Conservation (phyloP, 2,797 vertebrate species). For the Melopsittacus undulatus region DNA sequence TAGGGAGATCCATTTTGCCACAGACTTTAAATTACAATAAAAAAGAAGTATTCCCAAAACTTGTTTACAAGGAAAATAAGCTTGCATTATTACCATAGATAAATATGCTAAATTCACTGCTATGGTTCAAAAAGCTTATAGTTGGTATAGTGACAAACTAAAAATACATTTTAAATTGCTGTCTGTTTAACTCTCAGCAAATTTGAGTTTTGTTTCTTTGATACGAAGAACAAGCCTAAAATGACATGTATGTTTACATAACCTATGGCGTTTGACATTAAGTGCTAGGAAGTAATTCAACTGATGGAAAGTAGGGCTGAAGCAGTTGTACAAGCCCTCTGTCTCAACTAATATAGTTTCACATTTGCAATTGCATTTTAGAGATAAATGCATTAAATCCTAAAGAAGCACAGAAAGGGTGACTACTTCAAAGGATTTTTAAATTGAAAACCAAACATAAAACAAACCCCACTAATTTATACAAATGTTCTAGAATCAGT, state of each 20-base stretch:
- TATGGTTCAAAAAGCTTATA: background rate
- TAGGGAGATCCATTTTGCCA: background rate
- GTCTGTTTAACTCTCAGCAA: background rate
- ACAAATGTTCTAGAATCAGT: slow-evolving; percentile 21
- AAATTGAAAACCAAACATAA: slow-evolving; percentile 56
- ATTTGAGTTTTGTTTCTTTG: background rate
- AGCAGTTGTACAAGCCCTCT: background rate
- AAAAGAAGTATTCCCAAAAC: background rate
- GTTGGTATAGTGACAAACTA: background rate
- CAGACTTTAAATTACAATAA: background rate
- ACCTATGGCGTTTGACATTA: background rate
- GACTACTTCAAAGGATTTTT: slow-evolving; percentile 49
- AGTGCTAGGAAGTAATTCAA: background rate
- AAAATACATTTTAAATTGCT: background rate
- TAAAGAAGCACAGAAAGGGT: background rate
- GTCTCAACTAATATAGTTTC: background rate
- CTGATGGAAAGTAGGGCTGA: background rate
- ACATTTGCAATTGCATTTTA: slow-evolving; percentile 25
- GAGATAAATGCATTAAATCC: slow-evolving; percentile 56
- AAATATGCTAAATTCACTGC: background rate
- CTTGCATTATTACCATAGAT: background rate
- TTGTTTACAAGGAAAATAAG: background rate
- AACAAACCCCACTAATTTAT: slow-evolving; percentile 30
- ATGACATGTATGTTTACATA: background rate
- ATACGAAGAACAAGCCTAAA: background rate